phyloP scores from a whole-genome alignment of 2,797 vertebrate genomes.

The Poeciliopsis turneri region DNA sequence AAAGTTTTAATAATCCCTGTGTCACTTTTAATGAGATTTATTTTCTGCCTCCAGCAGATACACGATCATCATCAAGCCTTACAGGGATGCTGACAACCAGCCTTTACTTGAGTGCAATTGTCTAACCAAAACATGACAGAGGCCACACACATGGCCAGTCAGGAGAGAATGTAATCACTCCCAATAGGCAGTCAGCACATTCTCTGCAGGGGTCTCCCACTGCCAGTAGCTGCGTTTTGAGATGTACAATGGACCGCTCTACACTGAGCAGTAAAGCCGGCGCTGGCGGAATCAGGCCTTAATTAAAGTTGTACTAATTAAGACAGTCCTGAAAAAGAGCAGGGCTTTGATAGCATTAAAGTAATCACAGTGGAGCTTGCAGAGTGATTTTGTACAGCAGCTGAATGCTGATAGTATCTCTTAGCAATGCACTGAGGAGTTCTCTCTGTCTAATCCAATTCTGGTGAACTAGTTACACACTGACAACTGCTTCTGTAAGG shows the following conservation, averaged over 20 bases:
- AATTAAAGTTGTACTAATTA: conserved; percentile 78
- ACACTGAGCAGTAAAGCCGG: conserved; percentile 44
- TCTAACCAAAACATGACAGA: conserved; percentile 37
- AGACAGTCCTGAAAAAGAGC: conserved; percentile 61
- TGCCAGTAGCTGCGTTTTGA: conserved; percentile 12
- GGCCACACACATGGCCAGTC: conserved; percentile 36
- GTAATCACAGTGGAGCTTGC: conserved; percentile 68
- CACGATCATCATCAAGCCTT: conserved; percentile 39
- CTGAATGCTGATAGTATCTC: conserved; percentile 67
- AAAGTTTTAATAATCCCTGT: conserved; percentile 55
- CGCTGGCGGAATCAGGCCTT: conserved; percentile 58
- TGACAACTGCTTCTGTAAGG: conserved; percentile 30
- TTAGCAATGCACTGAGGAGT: conserved; percentile 52
- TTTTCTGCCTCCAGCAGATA: conserved; percentile 41
- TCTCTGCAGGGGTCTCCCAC: conserved; percentile 27
- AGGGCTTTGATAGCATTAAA: conserved; percentile 67
- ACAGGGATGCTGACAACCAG: conserved; percentile 42
- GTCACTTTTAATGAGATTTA: conserved; percentile 66
- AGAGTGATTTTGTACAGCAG: conserved; percentile 55
- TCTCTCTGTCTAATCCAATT: conserved; percentile 65
- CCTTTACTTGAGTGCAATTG: conserved; percentile 26
- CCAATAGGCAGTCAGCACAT: conserved; percentile 21
- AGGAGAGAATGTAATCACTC: conserved; percentile 32
- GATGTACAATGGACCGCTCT: conserved; percentile 32
- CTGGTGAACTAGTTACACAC: conserved; percentile 53